Conservation (phyloP, 2,888 invertebrate genomes). For the Fragum whitleyi region DNA sequence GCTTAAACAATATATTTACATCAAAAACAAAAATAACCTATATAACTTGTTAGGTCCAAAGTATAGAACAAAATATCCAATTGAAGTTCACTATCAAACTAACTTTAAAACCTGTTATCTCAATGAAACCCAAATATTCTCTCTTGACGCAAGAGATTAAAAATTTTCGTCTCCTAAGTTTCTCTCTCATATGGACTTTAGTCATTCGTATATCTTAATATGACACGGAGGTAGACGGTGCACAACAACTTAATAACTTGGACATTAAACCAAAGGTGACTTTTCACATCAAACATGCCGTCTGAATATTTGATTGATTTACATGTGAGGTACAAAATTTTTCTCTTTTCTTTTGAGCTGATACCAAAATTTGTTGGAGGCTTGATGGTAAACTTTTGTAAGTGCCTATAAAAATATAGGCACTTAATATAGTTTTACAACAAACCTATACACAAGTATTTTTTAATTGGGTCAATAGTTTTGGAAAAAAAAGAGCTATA, state of each 20-base stretch:
- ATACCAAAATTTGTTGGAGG: too few relatives aligned
- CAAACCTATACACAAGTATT: too few relatives aligned
- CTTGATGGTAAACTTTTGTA: too few relatives aligned
- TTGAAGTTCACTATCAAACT: neutral
- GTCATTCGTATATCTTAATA: neutral
- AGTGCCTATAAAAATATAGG: too few relatives aligned
- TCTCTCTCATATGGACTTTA: neutral
- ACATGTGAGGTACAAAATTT: neutral
- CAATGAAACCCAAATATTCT: neutral
- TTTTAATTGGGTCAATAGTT: too few relatives aligned
- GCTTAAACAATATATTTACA: too few relatives aligned
- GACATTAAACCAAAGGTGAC: neutral
- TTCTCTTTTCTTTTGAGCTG: too few relatives aligned
- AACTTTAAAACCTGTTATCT: constrained; percentile 1
- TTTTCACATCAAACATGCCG: neutral
- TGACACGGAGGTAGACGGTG: neutral
- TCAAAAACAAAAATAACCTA: too few relatives aligned
- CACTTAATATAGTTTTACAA: too few relatives aligned
- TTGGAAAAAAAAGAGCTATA: too few relatives aligned
- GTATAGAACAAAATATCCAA: neutral
- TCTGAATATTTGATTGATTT: neutral
- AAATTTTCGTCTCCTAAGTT: neutral
- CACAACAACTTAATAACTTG: neutral
- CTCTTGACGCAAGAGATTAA: constrained; percentile 4
- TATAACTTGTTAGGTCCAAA: neutral